Base-by-base conservation (phyloP, 1,140 invertebrate species). In the Marisa cornuarietis region DNA sequence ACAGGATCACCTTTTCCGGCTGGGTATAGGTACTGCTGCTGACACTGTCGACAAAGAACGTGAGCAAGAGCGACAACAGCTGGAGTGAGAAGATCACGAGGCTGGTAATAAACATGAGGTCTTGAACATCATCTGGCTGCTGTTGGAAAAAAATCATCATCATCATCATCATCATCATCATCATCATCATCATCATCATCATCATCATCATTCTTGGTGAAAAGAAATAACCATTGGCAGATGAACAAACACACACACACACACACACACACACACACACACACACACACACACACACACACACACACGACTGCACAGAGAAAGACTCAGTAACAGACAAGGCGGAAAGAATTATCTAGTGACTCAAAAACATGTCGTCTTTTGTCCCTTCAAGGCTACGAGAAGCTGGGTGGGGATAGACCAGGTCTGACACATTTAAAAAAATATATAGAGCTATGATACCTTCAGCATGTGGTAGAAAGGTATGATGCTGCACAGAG, bases 221-320 rank as follows among this genome's bases (percentile, higher is more conserved):
- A 49, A 13, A 9, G 26, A 72, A 13, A 49, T 11, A 72, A 20
- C 10, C n/a, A 72, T 18, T 49, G 3, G 52, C n/a, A 49, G 1
- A 4, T 2, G 8, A 2, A 49, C 13, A 8, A 2, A 49, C n/a
- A 72, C 26, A 31, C 71, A 72, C 24, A n/a, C 31, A 72, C n/a
- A 72, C n/a, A 72, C 31, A 72, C 71, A 72, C 8, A 72, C 31
- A 72, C 71, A 72, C 8, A 72, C 31, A n/a, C n/a, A n/a, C n/a
- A 73, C 31, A 73, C 71, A 73, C 31, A 54, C 42, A 73, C 71
- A 52, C 42, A 73, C 71, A 73, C 31, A 73, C 42, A 73, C 71
- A 73, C 31, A 6, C 49, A 73, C 42, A 73, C 42, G 52, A 22
- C 20, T 52, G 54, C 51, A 54, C 7, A 73, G 7, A 22, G 7